These are phyloP conservation scores for Carapus acus DNA, from an alignment of 2,797 vertebrate genomes.

Conservation along the genomic window DNA sequence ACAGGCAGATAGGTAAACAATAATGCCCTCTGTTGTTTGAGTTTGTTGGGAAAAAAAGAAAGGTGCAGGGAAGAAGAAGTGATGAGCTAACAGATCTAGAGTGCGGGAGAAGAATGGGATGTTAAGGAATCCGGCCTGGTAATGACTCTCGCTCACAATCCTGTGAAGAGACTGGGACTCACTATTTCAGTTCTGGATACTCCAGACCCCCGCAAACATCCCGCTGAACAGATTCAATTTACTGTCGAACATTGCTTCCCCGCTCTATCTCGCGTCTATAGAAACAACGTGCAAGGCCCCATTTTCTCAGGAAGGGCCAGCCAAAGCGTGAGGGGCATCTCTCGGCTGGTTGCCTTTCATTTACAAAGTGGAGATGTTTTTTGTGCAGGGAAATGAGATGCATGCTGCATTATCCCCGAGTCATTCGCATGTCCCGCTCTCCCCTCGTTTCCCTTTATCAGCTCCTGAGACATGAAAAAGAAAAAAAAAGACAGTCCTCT, in stretches of 20 bases:
- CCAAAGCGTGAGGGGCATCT: conserved; percentile 62
- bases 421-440: conserved; percentile 19
- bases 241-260: conserved; percentile 43
- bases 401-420: conserved; percentile 56
- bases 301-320: conserved; percentile 57
- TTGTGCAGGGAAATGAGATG: conserved; percentile 67
- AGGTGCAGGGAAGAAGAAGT: conserved; percentile 1
- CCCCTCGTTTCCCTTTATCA: conserved; percentile 50
- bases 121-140: conserved; percentile 31
- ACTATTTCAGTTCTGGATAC: conserved; percentile 28
- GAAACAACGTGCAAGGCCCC: conserved; percentile 54
- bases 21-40: conserved; percentile 20
- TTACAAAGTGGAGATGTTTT: conserved; percentile 68
- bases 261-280: conserved; percentile 56
- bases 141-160: conserved; percentile 31
- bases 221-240: conserved; percentile 50
- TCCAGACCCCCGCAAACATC: conserved; percentile 13
- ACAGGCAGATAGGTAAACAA: conserved; percentile 45
- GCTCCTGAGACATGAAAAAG: conserved; percentile 49
- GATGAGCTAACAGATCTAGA: conserved; percentile 19
- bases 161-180: conserved; percentile 39
- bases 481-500: too few relatives aligned
- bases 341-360: conserved; percentile 66
- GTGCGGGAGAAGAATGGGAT: conserved; percentile 18
- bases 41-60: conserved; percentile 6